Evolutionary conservation across 2,888 invertebrate genomes (phyloP).

Genomic region (Pseudococcus jackbeardsleyi): DNA sequence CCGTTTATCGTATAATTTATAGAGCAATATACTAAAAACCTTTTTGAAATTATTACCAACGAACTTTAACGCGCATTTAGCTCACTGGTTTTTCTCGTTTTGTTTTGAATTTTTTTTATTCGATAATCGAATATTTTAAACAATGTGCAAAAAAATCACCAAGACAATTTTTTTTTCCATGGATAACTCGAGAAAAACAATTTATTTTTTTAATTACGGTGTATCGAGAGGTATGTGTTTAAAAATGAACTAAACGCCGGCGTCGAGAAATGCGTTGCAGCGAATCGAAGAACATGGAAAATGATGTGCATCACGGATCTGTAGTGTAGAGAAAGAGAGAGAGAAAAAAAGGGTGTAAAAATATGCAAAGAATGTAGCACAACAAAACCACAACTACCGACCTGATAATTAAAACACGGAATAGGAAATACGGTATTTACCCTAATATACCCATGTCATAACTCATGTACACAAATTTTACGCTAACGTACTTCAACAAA

Average conservation of each 20-base stretch:
- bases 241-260: neutral
- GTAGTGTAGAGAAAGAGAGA: no score
- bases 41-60: neutral
- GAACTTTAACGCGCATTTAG: slow-evolving; percentile 35
- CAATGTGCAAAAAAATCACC: neutral
- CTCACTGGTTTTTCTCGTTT: slow-evolving; percentile 5
- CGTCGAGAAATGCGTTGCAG: neutral
- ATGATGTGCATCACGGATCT: neutral
- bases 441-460: slow-evolving; percentile 31
- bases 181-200: neutral
- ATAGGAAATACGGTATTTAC: slow-evolving; percentile 54
- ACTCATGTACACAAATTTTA: slow-evolving; percentile 45
- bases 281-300: neutral
- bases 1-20: neutral
- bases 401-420: slow-evolving; percentile 50
- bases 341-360: slow-evolving; percentile 32
- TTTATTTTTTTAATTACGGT: neutral
- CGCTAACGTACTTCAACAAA: slow-evolving; percentile 33
- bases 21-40: neutral
- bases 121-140: neutral
- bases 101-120: neutral
- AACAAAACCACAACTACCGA: slow-evolving; percentile 19
- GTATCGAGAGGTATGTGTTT: neutral
- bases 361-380: slow-evolving; percentile 36
- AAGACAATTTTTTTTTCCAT: neutral